Evolutionary conservation across 1,140 invertebrate genomes (phyloP).

Genomic region (Drosophila insularis): DNA sequence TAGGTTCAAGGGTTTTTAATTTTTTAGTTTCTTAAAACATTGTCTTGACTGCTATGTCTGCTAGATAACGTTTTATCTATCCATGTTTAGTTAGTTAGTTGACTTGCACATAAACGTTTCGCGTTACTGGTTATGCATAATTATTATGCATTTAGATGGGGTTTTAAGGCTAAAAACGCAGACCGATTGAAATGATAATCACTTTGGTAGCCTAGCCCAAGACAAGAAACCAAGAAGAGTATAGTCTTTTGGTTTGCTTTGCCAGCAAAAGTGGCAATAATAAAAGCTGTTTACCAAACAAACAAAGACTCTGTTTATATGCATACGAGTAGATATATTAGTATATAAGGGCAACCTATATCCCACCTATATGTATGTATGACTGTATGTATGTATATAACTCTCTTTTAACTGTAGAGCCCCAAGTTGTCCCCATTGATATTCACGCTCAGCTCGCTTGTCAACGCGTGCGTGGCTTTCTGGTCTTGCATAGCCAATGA

Average conservation of each 20-base stretch:
- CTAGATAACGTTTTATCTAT: too few species aligned
- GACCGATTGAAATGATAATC: constrained; percentile 5
- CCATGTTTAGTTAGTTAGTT: too few species aligned
- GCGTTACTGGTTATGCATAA: neutral
- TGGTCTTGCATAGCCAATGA: constrained; percentile 72
- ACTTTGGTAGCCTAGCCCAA: neutral
- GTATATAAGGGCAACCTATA: constrained; percentile 26
- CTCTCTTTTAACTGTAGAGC: neutral
- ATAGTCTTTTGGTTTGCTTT: constrained; percentile 5
- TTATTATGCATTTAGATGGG: neutral
- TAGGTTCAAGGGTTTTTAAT: too few species aligned
- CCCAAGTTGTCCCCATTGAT: constrained; percentile 43
- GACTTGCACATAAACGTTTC: neutral
- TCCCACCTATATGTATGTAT: neutral
- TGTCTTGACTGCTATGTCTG: too few species aligned
- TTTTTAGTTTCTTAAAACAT: too few species aligned
- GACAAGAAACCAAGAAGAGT: neutral
- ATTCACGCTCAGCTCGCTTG: constrained; percentile 55
- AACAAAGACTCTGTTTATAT: constrained; percentile 2
- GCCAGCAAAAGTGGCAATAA: constrained; percentile 7
- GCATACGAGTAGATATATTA: neutral
- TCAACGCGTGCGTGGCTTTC: constrained; percentile 67
- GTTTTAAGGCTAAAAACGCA: neutral
- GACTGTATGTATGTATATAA: constrained; percentile 7
- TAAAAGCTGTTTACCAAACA: constrained; percentile 8